These are phyloP conservation scores for Adelognathus sp. DNA, from an alignment of 2,888 invertebrate species.

Conservation along the genomic window DNA sequence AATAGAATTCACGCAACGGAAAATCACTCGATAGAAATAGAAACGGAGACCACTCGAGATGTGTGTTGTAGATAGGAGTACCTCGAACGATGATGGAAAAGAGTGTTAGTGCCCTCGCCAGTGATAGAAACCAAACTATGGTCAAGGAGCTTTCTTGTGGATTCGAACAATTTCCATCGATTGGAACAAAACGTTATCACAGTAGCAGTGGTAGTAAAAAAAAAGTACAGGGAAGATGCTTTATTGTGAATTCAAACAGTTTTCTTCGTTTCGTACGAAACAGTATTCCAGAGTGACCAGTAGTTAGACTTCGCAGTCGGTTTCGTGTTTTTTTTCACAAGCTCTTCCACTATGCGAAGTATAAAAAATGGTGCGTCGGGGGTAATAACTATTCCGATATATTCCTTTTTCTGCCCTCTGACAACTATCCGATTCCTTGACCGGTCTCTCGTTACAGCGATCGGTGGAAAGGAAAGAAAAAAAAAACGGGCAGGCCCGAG, in stretches of 20 bases:
- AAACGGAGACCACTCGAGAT: background rate
- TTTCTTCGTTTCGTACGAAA: background rate
- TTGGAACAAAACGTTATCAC: background rate
- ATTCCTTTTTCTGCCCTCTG: background rate
- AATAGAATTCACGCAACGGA: background rate
- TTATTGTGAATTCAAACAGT: background rate
- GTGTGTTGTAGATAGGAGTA: background rate
- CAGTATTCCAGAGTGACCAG: too few species aligned
- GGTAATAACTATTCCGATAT: background rate
- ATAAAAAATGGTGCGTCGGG: background rate
- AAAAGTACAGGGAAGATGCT: background rate
- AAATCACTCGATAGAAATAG: background rate
- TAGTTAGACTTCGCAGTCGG: background rate
- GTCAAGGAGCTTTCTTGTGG: background rate
- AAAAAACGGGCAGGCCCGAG: too few species aligned
- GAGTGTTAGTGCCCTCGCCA: background rate
- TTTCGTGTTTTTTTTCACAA: background rate
- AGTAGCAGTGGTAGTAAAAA: too few species aligned
- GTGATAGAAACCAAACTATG: background rate
- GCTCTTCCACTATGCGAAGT: too few species aligned
- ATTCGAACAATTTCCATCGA: background rate
- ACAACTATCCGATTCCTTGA: background rate
- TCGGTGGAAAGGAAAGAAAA: background rate
- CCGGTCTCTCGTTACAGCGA: slow-evolving; percentile 1
- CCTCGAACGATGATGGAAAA: background rate